These are phyloP conservation scores for Conus canariensis DNA, from an alignment of 2,888 invertebrate species.

Conservation along the genomic window DNA sequence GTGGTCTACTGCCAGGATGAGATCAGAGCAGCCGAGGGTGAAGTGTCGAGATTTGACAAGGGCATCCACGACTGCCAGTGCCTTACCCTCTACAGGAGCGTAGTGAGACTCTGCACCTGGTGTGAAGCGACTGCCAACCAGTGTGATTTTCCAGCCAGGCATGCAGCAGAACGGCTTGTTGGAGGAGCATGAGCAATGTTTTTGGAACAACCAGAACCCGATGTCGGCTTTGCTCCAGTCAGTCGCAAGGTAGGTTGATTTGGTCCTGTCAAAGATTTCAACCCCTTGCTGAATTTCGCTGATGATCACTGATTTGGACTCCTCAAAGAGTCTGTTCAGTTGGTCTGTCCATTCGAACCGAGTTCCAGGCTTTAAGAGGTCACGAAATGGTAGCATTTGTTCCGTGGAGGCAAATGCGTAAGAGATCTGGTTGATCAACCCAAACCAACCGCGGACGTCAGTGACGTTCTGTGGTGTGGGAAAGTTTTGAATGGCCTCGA, in stretches of 20 bases:
- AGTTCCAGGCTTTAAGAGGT: constrained; percentile 48
- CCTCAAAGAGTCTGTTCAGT: too few relatives aligned
- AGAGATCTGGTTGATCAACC: too few relatives aligned
- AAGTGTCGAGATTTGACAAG: constrained; percentile 34
- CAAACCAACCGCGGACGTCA: too few relatives aligned
- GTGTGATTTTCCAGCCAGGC: constrained; percentile 51
- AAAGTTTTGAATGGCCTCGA: too few relatives aligned
- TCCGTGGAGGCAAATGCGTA: too few relatives aligned
- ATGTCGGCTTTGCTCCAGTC: too few relatives aligned
- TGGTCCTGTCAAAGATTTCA: too few relatives aligned
- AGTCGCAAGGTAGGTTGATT: too few relatives aligned
- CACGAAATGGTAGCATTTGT: too few relatives aligned
- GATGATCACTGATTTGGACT: too few relatives aligned
- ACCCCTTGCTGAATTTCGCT: too few relatives aligned
- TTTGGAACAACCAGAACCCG: constrained; percentile 47
- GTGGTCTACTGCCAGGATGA: constrained; percentile 36
- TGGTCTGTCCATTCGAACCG: constrained; percentile 50
- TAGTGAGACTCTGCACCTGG: constrained; percentile 48
- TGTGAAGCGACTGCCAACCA: constrained; percentile 57
- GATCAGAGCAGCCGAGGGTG: constrained; percentile 30
- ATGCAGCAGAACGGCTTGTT: constrained; percentile 52
- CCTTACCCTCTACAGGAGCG: not conserved
- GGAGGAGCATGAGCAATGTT: constrained; percentile 51
- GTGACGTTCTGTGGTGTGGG: too few relatives aligned
- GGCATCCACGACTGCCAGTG: constrained; percentile 33